These are phyloP conservation scores for Dione vanillae DNA, from an alignment of 2,888 invertebrate genomes.

Conservation along the genomic window DNA sequence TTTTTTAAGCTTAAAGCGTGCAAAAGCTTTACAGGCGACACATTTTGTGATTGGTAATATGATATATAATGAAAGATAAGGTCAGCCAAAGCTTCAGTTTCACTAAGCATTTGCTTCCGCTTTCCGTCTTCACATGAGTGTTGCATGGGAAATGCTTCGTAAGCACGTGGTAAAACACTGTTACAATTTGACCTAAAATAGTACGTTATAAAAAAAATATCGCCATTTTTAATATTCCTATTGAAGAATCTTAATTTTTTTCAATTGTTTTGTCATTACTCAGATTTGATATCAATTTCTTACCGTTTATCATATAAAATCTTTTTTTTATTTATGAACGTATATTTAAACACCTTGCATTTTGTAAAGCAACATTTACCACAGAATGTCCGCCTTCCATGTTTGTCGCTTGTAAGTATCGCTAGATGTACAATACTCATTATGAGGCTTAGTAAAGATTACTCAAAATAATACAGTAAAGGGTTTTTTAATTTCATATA, in stretches of 20 bases:
- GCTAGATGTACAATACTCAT: slow-evolving; percentile 10
- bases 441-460: not conserved
- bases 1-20: slow-evolving; percentile 24
- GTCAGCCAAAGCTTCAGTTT: slow-evolving; percentile 57
- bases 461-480: not conserved
- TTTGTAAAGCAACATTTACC: slow-evolving; percentile 28
- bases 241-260: not conserved
- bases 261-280: not conserved
- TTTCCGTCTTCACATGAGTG: slow-evolving; percentile 60
- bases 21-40: slow-evolving; percentile 1
- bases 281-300: not conserved
- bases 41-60: slow-evolving; percentile 14
- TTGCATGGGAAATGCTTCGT: slow-evolving; percentile 48
- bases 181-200: slow-evolving; percentile 7
- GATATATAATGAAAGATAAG: slow-evolving; percentile 44
- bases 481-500: not conserved
- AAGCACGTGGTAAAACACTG: slow-evolving; percentile 54
- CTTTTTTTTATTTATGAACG: not conserved
- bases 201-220: not conserved
- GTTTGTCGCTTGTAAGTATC: slow-evolving; percentile 39
- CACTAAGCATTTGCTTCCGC: slow-evolving; percentile 58
- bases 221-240: not conserved
- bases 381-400: slow-evolving; percentile 36
- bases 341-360: slow-evolving; percentile 3
- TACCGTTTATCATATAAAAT: not conserved